phyloP scores from a whole-genome alignment of 2,113 vertebrate genomes.

The Aramus guarauna region DNA sequence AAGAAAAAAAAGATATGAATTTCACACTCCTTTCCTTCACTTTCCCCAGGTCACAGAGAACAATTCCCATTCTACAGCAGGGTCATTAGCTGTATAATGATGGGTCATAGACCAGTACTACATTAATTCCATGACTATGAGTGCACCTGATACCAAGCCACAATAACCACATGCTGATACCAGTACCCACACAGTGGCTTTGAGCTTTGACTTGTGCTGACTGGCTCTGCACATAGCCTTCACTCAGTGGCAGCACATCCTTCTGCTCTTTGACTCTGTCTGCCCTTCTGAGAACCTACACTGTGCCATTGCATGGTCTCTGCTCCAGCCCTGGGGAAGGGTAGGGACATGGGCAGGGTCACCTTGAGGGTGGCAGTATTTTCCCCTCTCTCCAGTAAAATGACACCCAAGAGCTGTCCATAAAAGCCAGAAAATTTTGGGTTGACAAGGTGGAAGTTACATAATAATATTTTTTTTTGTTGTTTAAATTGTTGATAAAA shows the following conservation, averaged over 20 bases:
- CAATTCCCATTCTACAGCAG: not conserved
- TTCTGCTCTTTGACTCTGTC: not conserved
- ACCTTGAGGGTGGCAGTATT: not conserved
- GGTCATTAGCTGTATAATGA: not conserved
- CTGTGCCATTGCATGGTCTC: not conserved
- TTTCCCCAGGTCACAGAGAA: not conserved
- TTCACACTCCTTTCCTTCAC: not conserved
- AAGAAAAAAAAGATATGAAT: not conserved
- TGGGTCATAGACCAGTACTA: not conserved
- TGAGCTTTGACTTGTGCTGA: not conserved
- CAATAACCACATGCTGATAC: not conserved
- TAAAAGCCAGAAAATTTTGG: not conserved
- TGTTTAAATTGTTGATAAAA: not conserved
- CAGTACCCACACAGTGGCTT: not conserved
- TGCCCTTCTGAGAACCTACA: not conserved
- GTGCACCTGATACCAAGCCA: not conserved
- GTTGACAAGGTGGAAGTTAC: rapidly evolving
- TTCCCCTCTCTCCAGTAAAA: not conserved
- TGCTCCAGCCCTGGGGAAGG: not conserved
- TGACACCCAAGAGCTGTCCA: not conserved
- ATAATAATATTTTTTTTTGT: not conserved
- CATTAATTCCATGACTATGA: not conserved
- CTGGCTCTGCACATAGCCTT: not conserved
- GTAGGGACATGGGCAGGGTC: not conserved
- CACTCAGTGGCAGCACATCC: no score